Evolutionary conservation across 1,140 invertebrate genomes (phyloP).

Genomic region (Solen grandis): DNA sequence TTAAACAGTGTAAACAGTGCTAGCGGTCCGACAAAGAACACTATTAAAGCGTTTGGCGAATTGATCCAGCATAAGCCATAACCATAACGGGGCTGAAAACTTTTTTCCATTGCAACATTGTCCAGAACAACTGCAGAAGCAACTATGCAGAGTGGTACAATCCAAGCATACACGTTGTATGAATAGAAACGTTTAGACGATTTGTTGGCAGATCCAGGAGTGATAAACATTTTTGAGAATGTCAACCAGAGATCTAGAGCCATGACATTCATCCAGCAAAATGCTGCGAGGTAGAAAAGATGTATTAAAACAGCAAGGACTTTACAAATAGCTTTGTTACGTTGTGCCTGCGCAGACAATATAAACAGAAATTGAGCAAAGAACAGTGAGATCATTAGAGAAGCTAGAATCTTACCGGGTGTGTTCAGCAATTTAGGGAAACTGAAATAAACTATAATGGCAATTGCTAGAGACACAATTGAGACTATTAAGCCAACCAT

Average conservation of each 20-base stretch:
- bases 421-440: slow-evolving; percentile 81
- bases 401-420: slow-evolving; percentile 82
- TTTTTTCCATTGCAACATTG: too few species aligned
- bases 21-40: slow-evolving; percentile 77
- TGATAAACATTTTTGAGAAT: too few species aligned
- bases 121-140: slow-evolving; percentile 79
- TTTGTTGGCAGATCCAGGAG: too few species aligned
- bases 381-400: too few species aligned
- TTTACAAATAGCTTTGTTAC: slow-evolving; percentile 41
- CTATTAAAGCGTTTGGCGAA: slow-evolving; percentile 60
- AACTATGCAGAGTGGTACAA: slow-evolving; percentile 80
- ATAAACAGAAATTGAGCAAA: slow-evolving; percentile 81
- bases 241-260: too few species aligned
- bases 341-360: slow-evolving; percentile 64
- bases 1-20: too few species aligned
- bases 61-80: too few species aligned
- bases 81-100: slow-evolving; percentile 66
- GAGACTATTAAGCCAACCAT: slow-evolving; percentile 58
- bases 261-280: too few species aligned
- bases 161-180: slow-evolving; percentile 82
- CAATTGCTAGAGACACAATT: too few species aligned
- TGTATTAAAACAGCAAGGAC: slow-evolving; percentile 81
- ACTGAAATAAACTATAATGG: too few species aligned
- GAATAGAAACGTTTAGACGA: slow-evolving; percentile 78
- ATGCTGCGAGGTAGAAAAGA: slow-evolving; percentile 82